Conservation (phyloP, 2,797 vertebrate species). For the Borostomias antarcticus region DNA sequence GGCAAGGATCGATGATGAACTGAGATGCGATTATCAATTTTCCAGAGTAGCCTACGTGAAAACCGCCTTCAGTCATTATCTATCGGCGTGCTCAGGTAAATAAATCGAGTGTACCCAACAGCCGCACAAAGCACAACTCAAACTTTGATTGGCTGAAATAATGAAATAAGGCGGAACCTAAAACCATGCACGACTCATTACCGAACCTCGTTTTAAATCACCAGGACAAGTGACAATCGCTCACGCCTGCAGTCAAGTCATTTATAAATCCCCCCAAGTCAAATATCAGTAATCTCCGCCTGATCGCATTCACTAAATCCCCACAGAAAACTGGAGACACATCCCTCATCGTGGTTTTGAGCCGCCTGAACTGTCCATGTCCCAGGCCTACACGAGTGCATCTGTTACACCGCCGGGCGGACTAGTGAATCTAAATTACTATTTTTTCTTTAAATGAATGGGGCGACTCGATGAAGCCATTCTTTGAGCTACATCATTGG, state of each 20-base stretch:
- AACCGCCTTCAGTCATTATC: background rate
- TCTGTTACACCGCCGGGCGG: background rate
- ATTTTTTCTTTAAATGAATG: slow-evolving; percentile 40
- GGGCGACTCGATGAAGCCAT: slow-evolving; percentile 57
- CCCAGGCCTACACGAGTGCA: background rate
- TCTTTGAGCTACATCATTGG: slow-evolving; percentile 61
- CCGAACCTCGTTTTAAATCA: background rate
- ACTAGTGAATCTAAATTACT: background rate
- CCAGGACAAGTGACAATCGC: background rate
- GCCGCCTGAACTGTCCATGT: background rate
- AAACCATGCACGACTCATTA: slow-evolving; percentile 33
- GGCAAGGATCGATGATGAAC: too few species aligned
- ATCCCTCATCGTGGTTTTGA: too few species aligned
- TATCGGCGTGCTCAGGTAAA: background rate
- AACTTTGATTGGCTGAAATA: slow-evolving; percentile 54
- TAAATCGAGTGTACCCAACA: background rate
- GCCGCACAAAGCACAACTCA: background rate
- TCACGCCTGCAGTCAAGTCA: too few species aligned
- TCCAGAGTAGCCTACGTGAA: background rate
- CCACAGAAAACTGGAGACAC: too few species aligned
- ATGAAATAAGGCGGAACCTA: slow-evolving; percentile 41
- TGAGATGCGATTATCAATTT: too few species aligned
- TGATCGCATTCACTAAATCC: background rate
- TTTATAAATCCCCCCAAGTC: background rate
- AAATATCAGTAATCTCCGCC: background rate